These are phyloP conservation scores for Chiloscyllium plagiosum DNA, from an alignment of 2,113 vertebrate genomes.

Conservation along the genomic window DNA sequence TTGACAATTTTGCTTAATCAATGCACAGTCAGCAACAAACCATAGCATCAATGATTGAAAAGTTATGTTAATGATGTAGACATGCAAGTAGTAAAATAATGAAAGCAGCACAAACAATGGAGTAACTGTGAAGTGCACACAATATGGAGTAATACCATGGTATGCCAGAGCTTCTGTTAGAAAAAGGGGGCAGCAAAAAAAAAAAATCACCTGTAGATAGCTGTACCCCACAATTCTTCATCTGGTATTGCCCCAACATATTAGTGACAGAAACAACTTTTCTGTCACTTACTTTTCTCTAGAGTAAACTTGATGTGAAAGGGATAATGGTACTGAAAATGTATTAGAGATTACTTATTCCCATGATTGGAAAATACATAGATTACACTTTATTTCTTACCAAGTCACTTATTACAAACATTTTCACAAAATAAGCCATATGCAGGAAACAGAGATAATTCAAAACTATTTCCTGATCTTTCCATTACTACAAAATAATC, in stretches of 20 bases:
- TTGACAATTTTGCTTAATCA: neutral
- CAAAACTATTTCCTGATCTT: neutral
- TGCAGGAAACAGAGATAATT: neutral
- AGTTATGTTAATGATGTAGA: neutral
- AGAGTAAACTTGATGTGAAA: neutral
- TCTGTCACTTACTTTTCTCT: neutral
- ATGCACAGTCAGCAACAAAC: neutral
- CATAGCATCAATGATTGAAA: neutral
- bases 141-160: neutral
- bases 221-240: neutral
- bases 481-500: neutral
- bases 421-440: neutral
- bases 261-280: neutral
- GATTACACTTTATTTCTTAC: neutral
- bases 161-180: neutral
- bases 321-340: neutral
- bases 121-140: neutral
- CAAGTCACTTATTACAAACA: neutral
- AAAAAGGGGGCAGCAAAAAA: neutral
- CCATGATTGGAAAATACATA: neutral
- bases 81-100: slow-evolving; percentile 5
- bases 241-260: neutral
- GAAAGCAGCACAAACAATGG: neutral
- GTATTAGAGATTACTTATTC: neutral
- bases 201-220: slow-evolving; percentile 39